Percentiles rank a stretch among this genome's conserved stretches.
These are phyloP conservation scores for Monopis laevigella DNA, from an alignment of 2,888 invertebrate genomes.

Conservation along the genomic window DNA sequence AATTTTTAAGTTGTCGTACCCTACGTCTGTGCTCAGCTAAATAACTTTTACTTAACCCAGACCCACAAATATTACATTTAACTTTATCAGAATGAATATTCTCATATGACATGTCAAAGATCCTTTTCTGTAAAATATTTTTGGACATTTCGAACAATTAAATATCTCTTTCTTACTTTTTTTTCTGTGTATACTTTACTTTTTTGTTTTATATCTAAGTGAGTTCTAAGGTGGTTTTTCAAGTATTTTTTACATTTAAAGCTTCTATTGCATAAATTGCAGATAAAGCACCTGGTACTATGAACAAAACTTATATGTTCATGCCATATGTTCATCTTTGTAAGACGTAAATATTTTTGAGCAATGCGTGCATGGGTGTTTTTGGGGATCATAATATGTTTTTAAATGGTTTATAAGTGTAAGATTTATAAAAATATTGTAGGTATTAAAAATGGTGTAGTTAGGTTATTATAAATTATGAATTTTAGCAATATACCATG, in stretches of 20 bases:
- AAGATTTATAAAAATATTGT: too few species aligned
- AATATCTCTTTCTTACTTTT: too few species aligned
- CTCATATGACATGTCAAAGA: background rate
- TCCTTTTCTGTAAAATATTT: background rate
- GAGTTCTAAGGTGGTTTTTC: background rate
- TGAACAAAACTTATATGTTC: background rate
- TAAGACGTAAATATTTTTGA: background rate
- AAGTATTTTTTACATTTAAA: slow-evolving; percentile 1
- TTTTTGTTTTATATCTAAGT: background rate
- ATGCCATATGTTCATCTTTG: background rate
- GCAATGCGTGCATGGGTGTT: background rate
- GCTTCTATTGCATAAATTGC: background rate
- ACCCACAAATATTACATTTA: slow-evolving; percentile 1
- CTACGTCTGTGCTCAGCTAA: background rate
- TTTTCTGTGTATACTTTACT: too few species aligned
- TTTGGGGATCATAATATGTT: background rate
- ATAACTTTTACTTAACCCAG: background rate
- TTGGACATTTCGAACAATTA: background rate
- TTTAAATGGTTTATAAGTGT: background rate
- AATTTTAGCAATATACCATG: too few species aligned
- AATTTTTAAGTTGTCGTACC: too few species aligned
- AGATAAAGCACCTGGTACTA: background rate
- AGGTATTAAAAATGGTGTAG: too few species aligned
- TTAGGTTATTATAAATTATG: too few species aligned
- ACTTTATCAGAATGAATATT: background rate